Percentiles rank a stretch among this genome's conserved stretches.
Evolutionary conservation across 1,140 invertebrate genomes (phyloP).

Genomic region (Gryllus bimaculatus): DNA sequence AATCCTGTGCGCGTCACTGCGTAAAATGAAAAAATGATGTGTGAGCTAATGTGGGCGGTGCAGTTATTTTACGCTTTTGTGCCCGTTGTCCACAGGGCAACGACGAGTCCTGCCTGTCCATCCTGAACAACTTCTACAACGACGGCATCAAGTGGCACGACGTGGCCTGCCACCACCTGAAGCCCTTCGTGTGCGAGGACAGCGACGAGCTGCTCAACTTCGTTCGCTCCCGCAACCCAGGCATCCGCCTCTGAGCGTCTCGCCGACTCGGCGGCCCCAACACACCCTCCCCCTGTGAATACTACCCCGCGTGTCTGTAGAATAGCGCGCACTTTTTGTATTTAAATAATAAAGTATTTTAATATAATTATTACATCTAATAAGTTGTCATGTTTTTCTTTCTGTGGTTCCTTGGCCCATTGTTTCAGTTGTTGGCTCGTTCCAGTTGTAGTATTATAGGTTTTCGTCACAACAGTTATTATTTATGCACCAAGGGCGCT

Average conservation of each 20-base stretch:
- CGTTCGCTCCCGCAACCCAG: conserved; percentile 74
- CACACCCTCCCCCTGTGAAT: background rate
- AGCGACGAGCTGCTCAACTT: conserved; percentile 86
- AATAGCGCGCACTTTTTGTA: background rate
- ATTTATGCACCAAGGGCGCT: no score
- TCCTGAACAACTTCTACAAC: conserved; percentile 87
- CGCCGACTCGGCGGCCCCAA: background rate
- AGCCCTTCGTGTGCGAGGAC: conserved; percentile 88
- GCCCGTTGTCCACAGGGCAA: conserved; percentile 51
- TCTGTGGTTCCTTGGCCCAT: no score
- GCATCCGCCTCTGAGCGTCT: conserved; percentile 60
- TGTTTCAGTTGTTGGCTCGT: no score
- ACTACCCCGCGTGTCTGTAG: background rate
- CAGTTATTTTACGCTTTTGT: background rate
- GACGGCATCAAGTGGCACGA: conserved; percentile 89
- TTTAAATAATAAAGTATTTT: conserved; percentile 2
- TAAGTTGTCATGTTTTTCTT: no score
- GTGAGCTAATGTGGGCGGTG: no score
- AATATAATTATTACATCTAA: background rate
- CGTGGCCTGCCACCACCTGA: conserved; percentile 81
- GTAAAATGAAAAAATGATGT: no score
- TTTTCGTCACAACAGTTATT: no score
- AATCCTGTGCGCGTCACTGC: no score
- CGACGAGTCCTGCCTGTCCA: conserved; percentile 80
- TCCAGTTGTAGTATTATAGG: no score